Percentiles rank a stretch among this genome's conserved stretches.
Conservation (phyloP, 1,140 invertebrate species). For the silkworm (Bombyx mori) region ASM3026992v2 NC_085111.1:12428501-12429000, state of each 20-base stretch:
- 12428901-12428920: neutral
- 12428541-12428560: too few species aligned
- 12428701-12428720: neutral
- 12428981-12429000: too few species aligned
- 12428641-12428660: neutral
- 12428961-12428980: too few species aligned
- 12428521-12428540: too few species aligned
- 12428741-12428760: constrained; percentile 4
- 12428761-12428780: constrained; percentile 17
- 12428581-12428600: too few species aligned
- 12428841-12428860: too few species aligned
- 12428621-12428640: neutral
- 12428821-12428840: constrained; percentile 16
- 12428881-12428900: neutral
- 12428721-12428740: constrained; percentile 6
- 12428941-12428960: too few species aligned
- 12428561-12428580: too few species aligned
- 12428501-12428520: too few species aligned
- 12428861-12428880: neutral
- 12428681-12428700: too few species aligned
- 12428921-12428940: too few species aligned
- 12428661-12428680: neutral
- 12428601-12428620: too few species aligned
- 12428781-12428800: constrained; percentile 17
- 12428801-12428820: constrained; percentile 11